Conservation (phyloP, 2,113 vertebrate species). For the Ciconia boyciana region DNA sequence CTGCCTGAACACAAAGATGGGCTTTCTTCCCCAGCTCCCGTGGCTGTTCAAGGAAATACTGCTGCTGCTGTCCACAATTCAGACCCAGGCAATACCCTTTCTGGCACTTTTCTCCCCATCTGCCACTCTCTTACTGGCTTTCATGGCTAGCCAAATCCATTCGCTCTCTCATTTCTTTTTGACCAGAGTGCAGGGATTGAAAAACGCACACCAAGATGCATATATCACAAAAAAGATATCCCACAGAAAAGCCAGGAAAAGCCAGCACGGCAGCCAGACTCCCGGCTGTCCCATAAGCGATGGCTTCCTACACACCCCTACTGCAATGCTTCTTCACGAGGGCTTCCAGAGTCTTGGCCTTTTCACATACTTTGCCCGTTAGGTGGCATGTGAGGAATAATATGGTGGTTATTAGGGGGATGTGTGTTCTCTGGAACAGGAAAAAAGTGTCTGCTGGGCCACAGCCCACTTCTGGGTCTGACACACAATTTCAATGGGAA, state of each 20-base stretch:
- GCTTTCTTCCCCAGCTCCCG: not conserved
- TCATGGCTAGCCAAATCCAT: not conserved
- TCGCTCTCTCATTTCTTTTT: not conserved
- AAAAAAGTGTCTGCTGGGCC: not conserved
- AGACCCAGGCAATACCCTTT: not conserved
- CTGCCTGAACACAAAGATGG: not conserved
- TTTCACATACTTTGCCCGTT: not conserved
- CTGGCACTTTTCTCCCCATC: not conserved
- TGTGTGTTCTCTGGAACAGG: not conserved
- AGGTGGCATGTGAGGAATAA: not conserved
- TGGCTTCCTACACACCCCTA: not conserved
- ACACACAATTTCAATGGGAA: not conserved
- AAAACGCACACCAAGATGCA: not conserved
- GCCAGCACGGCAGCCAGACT: not conserved
- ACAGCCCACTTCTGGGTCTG: not conserved
- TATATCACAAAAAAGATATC: not conserved
- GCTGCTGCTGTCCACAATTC: not conserved
- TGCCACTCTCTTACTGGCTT: not conserved
- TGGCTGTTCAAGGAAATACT: not conserved
- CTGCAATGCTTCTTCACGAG: not conserved
- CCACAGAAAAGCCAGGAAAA: not conserved
- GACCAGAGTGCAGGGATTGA: not conserved
- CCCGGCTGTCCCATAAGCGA: accelerated
- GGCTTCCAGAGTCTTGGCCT: not conserved
- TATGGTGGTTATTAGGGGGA: not conserved